Conservation (phyloP, 2,113 vertebrate species). For the Micronisus gabar region DNA sequence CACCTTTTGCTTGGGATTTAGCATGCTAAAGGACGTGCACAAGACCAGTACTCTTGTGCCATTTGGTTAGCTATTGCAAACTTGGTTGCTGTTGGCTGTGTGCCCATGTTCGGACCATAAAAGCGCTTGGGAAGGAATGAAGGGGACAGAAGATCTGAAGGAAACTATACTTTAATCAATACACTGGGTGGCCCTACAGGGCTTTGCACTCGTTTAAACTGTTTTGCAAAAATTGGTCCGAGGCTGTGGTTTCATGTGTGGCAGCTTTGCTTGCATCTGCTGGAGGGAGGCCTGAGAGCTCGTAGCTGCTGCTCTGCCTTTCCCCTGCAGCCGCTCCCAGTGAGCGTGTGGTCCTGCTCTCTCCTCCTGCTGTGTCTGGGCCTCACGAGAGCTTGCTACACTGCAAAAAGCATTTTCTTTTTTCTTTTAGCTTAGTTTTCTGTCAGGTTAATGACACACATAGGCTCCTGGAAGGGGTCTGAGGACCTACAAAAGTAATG, state of each 20-base stretch:
- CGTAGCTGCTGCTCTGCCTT: not conserved
- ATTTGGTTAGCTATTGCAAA: not conserved
- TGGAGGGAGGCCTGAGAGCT: not conserved
- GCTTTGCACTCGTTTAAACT: not conserved
- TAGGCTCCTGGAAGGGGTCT: not conserved
- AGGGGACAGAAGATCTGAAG: not conserved
- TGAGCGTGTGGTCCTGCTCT: not conserved
- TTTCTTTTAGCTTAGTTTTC: not conserved
- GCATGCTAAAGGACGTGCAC: rapidly evolving
- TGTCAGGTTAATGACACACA: not conserved
- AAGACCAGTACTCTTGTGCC: not conserved
- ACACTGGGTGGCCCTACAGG: not conserved
- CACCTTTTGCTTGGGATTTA: not conserved
- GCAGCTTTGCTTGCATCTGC: not conserved
- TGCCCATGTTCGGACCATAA: not conserved
- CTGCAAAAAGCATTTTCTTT: not conserved
- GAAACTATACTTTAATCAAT: not conserved
- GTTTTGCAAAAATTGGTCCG: not conserved
- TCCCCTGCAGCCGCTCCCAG: not conserved
- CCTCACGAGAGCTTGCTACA: not conserved
- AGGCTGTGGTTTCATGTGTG: not conserved
- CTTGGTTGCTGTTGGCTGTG: not conserved
- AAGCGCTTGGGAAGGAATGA: not conserved
- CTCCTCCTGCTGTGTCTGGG: not conserved
- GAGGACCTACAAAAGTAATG: not conserved